Percentiles rank a stretch among this genome's conserved stretches.
These are phyloP conservation scores for Orientallactaga bullata DNA, from an alignment of 2,113 vertebrate genomes.

Conservation along the genomic window DNA sequence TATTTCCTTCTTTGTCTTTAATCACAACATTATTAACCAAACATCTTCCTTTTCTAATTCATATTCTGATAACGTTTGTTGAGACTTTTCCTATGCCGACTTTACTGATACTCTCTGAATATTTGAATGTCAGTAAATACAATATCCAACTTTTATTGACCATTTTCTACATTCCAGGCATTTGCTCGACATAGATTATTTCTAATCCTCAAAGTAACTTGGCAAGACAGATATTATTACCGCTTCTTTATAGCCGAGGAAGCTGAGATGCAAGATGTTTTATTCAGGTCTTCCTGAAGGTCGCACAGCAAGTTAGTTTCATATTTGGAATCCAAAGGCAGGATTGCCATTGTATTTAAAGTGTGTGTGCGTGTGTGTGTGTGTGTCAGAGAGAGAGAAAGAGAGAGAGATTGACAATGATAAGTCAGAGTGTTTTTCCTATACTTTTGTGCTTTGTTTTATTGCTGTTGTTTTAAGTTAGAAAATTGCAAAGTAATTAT, in stretches of 20 bases:
- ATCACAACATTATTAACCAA: slow-evolving; percentile 41
- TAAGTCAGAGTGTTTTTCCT: no score
- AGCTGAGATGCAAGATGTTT: slow-evolving; percentile 53
- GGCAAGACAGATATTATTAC: slow-evolving; percentile 54
- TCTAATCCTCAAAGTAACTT: slow-evolving; percentile 60
- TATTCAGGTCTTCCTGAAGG: slow-evolving; percentile 57
- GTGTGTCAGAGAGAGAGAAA: neutral
- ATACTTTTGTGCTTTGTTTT: neutral
- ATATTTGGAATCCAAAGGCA: slow-evolving; percentile 50
- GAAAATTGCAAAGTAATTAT: neutral
- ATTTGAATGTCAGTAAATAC: slow-evolving; percentile 25
- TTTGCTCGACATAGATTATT: slow-evolving; percentile 62
- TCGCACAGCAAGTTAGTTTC: slow-evolving; percentile 53
- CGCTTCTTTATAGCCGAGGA: slow-evolving; percentile 19
- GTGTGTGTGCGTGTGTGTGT: neutral
- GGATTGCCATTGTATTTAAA: neutral
- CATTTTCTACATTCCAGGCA: slow-evolving; percentile 26
- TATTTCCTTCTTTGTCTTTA: slow-evolving; percentile 1
- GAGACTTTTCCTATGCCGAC: slow-evolving; percentile 4
- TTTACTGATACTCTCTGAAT: slow-evolving; percentile 22
- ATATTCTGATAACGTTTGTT: slow-evolving; percentile 53
- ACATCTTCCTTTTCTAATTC: slow-evolving; percentile 35
- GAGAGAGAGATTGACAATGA: no score
- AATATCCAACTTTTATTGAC: slow-evolving; percentile 59
- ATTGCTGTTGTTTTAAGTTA: slow-evolving; percentile 27